Evolutionary conservation across 2,113 vertebrate species (phyloP), one percentile per base, ranked within the genome.

Genomic region (Odontesthes bonariensis): DNA sequence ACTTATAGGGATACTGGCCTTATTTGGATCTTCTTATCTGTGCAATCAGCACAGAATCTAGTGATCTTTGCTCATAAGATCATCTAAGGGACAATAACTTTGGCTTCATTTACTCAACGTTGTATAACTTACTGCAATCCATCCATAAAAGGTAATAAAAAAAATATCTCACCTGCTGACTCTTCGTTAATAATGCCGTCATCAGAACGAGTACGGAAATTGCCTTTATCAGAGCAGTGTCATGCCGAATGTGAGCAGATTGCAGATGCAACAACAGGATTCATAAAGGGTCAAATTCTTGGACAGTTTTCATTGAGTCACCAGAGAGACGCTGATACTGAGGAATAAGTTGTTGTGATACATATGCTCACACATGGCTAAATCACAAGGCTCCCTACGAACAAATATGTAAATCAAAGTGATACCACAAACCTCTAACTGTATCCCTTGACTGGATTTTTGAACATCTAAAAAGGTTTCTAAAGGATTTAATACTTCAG

Each of bases 221-320:
- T 65, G 60, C 10, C 10, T 38, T 70, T 78, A 64, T 72, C 44
- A 65, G 7, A 52, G n/a, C 27, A 51, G n/a, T 73, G 46, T 73
- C 32, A 17, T 10, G 14, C 53, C n/a, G 19, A 38, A 58, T 42
- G 62, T 32, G 20, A 61, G 10, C 32, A 60, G 47, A 20, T 5
- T 65, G 35, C 44, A 44, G 12, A 44, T 44, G 42, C 42, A 44
- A 42, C 42, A 42, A 44, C 3, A 5, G 3, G 42, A 4, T 16
- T 44, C 42, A 44, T 27, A 27, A 44, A 44, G 13, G 40, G 42
- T 44, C 42, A 44, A 44, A 44, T 44, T 14, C 13, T 27, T 27
- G 27, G 27, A 27, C 27, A 27, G 27, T 27, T 27, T 27, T 27
- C 27, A 27, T 27, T 27, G 27, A 27, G 27, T 27, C 27, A 27